phyloP scores from a whole-genome alignment of 2,797 vertebrate genomes.

The Acestrorhynchus altus region DNA sequence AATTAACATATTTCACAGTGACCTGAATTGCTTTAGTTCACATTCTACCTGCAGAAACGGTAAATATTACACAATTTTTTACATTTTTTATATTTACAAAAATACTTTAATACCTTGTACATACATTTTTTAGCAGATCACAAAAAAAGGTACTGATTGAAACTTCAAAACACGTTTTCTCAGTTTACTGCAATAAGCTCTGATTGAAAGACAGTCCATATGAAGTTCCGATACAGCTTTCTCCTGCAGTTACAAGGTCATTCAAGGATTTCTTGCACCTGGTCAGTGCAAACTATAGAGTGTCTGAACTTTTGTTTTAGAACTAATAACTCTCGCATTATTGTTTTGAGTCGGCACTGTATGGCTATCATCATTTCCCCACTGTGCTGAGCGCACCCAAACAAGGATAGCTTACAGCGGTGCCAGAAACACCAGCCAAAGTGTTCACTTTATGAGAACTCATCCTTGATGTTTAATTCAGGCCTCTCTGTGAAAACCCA shows the following conservation, averaged over 20 bases:
- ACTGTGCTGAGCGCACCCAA: constrained; percentile 10
- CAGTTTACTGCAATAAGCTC: too few species aligned
- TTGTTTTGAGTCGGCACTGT: background rate
- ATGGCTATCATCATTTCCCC: constrained; percentile 23
- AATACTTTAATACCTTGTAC: too few species aligned
- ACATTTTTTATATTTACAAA: too few species aligned
- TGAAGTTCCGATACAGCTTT: too few species aligned
- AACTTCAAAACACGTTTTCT: too few species aligned
- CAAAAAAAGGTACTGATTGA: too few species aligned
- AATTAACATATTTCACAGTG: background rate
- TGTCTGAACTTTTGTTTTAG: background rate
- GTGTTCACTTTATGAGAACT: constrained; percentile 17
- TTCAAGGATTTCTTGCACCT: background rate
- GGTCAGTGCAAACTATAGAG: background rate
- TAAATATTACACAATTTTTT: background rate
- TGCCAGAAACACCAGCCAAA: constrained; percentile 25
- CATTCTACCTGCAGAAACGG: background rate
- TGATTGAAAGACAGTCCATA: too few species aligned
- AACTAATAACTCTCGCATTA: background rate
- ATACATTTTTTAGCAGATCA: too few species aligned
- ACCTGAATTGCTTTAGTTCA: background rate
- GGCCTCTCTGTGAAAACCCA: constrained; percentile 30
- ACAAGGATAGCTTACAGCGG: background rate
- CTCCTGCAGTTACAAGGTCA: too few species aligned
- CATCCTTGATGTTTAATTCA: constrained; percentile 45